A percentile compares a stretch with the other conserved stretches of the same genome.
Conservation (phyloP, 2,113 vertebrate genomes). For the Notiomystis cincta region DNA sequence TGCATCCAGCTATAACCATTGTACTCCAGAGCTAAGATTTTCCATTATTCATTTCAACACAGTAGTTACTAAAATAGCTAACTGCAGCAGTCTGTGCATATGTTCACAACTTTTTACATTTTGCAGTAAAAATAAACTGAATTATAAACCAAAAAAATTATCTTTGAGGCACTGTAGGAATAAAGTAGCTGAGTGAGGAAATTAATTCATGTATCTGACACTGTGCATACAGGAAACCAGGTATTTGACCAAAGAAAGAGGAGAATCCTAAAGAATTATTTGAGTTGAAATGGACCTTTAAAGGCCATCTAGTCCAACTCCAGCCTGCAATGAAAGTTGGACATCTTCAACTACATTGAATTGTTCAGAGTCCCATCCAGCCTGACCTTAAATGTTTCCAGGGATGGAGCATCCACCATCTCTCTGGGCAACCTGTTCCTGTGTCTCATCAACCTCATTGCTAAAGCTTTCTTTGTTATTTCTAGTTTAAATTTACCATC, state of each 20-base stretch:
- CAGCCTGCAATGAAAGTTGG: not conserved
- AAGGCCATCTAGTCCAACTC: not conserved
- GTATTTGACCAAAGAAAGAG: not conserved
- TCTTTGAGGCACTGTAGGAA: not conserved
- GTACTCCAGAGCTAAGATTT: not conserved
- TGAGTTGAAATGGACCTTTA: not conserved
- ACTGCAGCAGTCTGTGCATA: not conserved
- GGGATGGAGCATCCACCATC: not conserved
- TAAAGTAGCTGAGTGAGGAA: not conserved
- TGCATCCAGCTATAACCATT: not conserved
- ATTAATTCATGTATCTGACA: not conserved
- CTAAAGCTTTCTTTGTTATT: not conserved
- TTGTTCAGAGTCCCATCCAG: not conserved
- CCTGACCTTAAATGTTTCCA: not conserved
- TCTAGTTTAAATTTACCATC: not conserved
- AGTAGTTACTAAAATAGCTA: not conserved
- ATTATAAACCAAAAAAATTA: not conserved
- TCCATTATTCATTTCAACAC: not conserved
- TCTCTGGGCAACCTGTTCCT: not conserved
- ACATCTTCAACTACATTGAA: not conserved
- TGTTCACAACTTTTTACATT: not conserved
- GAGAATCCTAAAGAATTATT: not conserved
- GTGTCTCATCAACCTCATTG: not conserved
- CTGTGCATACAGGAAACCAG: not conserved
- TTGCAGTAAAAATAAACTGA: not conserved